Percentiles rank a stretch among this genome's conserved stretches.
Evolutionary conservation across 2,113 vertebrate genomes (phyloP).

Genomic region (Archilochus colubris): DNA sequence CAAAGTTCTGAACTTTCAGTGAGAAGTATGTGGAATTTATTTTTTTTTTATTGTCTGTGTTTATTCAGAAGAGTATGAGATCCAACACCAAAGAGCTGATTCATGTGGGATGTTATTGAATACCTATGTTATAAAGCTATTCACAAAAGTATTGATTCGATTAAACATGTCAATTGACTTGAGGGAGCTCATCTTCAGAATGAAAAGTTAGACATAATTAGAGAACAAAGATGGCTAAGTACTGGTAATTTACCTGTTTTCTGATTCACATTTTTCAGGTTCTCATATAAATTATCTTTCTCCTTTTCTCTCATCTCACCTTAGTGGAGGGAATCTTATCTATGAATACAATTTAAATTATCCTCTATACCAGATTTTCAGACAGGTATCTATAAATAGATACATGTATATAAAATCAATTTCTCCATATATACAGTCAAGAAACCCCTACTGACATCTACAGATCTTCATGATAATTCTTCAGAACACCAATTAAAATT

Average conservation of each 20-base stretch:
- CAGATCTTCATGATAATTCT: background rate
- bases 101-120: background rate
- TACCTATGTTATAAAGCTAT: background rate
- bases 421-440: background rate
- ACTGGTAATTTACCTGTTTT: background rate
- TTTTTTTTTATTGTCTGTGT: background rate
- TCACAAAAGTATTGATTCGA: background rate
- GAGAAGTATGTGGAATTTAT: background rate
- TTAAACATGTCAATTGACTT: background rate
- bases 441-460: background rate
- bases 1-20: background rate
- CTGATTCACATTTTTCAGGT: background rate
- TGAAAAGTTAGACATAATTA: background rate
- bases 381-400: background rate
- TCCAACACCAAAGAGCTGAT: background rate
- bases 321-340: background rate
- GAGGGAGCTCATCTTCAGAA: background rate
- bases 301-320: background rate
- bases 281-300: background rate
- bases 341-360: background rate
- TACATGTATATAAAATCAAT: background rate
- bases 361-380: background rate
- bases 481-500: conserved; percentile 14
- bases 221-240: background rate
- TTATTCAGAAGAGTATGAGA: background rate